phyloP scores from a whole-genome alignment of 2,113 vertebrate species.

The Catagonus wagneri region DNA sequence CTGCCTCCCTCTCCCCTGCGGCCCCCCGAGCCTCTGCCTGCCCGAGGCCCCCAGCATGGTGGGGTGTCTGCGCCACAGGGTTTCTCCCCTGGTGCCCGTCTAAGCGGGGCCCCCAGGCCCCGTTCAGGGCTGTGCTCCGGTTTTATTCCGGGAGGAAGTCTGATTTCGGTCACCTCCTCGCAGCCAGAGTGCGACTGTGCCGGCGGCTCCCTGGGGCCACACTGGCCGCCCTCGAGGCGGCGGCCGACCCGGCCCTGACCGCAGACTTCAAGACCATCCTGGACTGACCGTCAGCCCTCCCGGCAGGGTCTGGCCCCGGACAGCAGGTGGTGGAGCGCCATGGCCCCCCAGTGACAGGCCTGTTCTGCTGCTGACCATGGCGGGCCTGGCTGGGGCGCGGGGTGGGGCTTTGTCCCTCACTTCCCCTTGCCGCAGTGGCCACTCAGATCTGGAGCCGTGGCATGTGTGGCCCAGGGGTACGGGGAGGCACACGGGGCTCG shows the following conservation, averaged over 20 bases:
- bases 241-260: slow-evolving; percentile 70
- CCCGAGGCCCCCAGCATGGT: accelerated
- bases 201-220: slow-evolving; percentile 77
- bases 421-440: neutral
- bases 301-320: too few species aligned
- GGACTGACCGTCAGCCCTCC: slow-evolving; percentile 73
- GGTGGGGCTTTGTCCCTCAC: neutral
- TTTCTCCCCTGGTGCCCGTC: too few species aligned
- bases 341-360: neutral
- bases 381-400: neutral
- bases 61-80: too few species aligned
- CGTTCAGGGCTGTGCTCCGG: accelerated
- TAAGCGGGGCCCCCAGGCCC: accelerated
- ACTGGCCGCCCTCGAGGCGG: slow-evolving; percentile 72
- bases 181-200: slow-evolving; percentile 81
- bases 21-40: too few species aligned
- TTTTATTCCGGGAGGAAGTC: neutral
- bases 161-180: neutral
- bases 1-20: too few species aligned
- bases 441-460: too few species aligned
- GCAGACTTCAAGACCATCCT: slow-evolving; percentile 86
- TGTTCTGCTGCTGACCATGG: accelerated
- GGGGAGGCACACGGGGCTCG: neutral
- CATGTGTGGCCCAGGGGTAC: accelerated
- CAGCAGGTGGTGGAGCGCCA: too few species aligned